Percentiles rank a stretch among this genome's conserved stretches.
Conservation (phyloP, 2,888 invertebrate genomes). For the Netelia melanura region DNA sequence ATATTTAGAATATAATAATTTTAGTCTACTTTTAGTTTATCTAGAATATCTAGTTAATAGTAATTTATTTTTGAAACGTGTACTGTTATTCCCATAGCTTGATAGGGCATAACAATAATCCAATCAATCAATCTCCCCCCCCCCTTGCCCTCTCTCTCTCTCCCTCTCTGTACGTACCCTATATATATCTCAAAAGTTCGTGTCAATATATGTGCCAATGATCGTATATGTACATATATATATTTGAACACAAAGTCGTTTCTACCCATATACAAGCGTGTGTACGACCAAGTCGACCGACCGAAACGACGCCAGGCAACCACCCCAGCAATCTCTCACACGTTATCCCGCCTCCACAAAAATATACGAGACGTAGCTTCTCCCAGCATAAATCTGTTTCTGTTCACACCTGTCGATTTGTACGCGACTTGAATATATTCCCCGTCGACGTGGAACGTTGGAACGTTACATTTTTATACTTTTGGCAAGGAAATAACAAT, state of each 20-base stretch:
- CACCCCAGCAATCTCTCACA: conserved; percentile 44
- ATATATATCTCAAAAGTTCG: too few species aligned
- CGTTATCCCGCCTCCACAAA: neutral
- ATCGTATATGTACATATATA: neutral
- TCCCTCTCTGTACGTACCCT: neutral
- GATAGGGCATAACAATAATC: too few species aligned
- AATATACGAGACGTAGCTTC: conserved; percentile 67
- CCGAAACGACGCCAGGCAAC: conserved; percentile 32
- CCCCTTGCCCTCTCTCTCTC: too few species aligned
- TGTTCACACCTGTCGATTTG: conserved; percentile 60
- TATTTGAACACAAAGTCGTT: conserved; percentile 3
- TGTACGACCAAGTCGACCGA: conserved; percentile 27
- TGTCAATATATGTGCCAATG: neutral
- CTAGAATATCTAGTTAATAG: too few species aligned
- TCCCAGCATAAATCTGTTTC: conserved; percentile 60
- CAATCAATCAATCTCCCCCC: too few species aligned
- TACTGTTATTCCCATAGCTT: too few species aligned
- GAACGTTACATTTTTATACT: conserved; percentile 45
- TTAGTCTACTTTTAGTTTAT: too few species aligned
- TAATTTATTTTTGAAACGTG: too few species aligned
- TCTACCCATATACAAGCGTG: conserved; percentile 2
- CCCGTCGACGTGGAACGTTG: conserved; percentile 3
- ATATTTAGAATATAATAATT: too few species aligned
- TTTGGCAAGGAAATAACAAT: conserved; percentile 1
- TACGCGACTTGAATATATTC: conserved; percentile 47